phyloP scores from a whole-genome alignment of 1,140 invertebrate genomes.

The Drosophila mayri region DNA sequence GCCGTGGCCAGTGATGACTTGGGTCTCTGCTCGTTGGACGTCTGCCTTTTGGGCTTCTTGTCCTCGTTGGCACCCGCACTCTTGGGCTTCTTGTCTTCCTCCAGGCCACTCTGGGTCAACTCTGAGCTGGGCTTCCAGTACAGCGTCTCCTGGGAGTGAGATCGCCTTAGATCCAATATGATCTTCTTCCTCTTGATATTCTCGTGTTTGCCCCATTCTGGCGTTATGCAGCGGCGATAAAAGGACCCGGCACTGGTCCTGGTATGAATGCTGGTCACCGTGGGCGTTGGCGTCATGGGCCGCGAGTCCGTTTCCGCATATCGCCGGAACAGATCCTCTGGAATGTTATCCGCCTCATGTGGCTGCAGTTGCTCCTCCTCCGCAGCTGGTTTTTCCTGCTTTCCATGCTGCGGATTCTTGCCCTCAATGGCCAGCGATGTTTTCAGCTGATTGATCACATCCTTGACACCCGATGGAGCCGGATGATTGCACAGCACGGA shows the following conservation, averaged over 20 bases:
- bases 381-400: slow-evolving; percentile 29
- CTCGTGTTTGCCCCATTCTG: slow-evolving; percentile 85
- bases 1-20: slow-evolving; percentile 74
- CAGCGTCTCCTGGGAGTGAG: slow-evolving; percentile 81
- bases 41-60: slow-evolving; percentile 63
- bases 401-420: slow-evolving; percentile 41
- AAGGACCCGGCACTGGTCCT: slow-evolving; percentile 81
- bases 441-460: slow-evolving; percentile 90
- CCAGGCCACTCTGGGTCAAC: slow-evolving; percentile 69
- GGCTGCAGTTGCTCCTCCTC: slow-evolving; percentile 51
- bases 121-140: slow-evolving; percentile 84
- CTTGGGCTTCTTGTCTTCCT: slow-evolving; percentile 72
- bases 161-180: slow-evolving; percentile 75
- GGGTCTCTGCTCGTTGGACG: slow-evolving; percentile 70
- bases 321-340: slow-evolving; percentile 88
- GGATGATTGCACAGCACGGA: slow-evolving; percentile 94
- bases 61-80: slow-evolving; percentile 76
- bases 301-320: slow-evolving; percentile 93
- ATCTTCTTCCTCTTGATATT: slow-evolving; percentile 83
- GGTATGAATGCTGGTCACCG: slow-evolving; percentile 88
- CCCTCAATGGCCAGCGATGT: slow-evolving; percentile 87
- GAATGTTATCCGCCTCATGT: slow-evolving; percentile 85
- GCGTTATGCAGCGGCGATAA: slow-evolving; percentile 86
- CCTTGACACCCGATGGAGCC: slow-evolving; percentile 89
- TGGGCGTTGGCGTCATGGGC: slow-evolving; percentile 90